Base-by-base conservation (phyloP, 2,797 vertebrate genomes). In the Poecilia gillii region DNA sequence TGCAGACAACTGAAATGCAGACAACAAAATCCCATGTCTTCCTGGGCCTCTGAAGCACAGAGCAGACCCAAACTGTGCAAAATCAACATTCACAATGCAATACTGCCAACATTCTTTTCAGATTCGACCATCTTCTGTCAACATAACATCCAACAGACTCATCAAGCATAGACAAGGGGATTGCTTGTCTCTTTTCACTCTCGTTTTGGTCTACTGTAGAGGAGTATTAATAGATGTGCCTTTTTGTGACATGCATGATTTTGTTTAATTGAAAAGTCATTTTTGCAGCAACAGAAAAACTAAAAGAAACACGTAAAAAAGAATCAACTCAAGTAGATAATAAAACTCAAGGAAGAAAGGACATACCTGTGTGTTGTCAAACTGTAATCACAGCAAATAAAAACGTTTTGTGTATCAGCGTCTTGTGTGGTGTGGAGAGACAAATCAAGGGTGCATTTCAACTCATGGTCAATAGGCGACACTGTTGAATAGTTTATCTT, bases 11-110 rank as follows among this genome's bases (percentile, higher is more conserved):
- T 92, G 94, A 87, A 89, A 80, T 84, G 93, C 93, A 93, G 92
- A 91, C 94, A 95, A 96, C 95, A 95, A 93, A 96, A 96, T 95
- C 94, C 39, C 81, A 84, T 80, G 94, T 95, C 94, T 96, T 95
- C 95, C 95, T 91, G 84, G 88, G 90, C 91, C 90, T 90, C 79
- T 81, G 75, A 75, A 80, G 77, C 78, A 85, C 81, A 85, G 82
- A 84, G 76, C 80, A 71, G 78, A 91, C 86, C 86, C 88, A 74
- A 87, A 86, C 83, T 89, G 76, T 41, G 78, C 90, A 92, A 59
- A 78, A 92, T 73, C 79, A 79, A 83, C 84, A 80, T 93, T 92
- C 76, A 13, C 77, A 83, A 89, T 90, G 93, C 94, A 95, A 94
- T 93, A 95, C 93, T 94, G 93, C 94, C 94, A 84, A 88, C 78